Base-by-base conservation (phyloP, 23 tunicate genomes). In the Oikopleura vanhoeffeni region DNA sequence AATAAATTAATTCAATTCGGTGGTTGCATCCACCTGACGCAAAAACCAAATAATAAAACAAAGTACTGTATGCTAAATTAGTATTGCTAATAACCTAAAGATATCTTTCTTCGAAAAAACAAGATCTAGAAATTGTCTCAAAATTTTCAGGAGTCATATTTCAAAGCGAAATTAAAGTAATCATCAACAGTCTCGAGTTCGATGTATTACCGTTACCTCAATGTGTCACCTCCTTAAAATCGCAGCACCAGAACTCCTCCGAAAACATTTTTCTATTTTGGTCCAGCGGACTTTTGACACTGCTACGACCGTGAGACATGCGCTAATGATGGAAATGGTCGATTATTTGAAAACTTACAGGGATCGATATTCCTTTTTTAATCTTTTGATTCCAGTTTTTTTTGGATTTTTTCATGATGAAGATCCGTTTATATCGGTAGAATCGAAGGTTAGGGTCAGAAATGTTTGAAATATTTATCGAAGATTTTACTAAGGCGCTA, bases 281-380 rank as follows among this genome's bases (percentile, higher is more conserved):
- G 79, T 71, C 35, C 79, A 71, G 35, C 79, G 79, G 2, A 24
- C 38, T 30, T 71, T 71, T 30, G 79, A 71, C 35, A 32, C 34
- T 13, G 32, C 27, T 71, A 38, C 79, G 27, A 71, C 79, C 27
- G 79, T 71, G 36, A 28, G 79, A 71, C 27, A 13, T 3, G 79
- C 79, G 3, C 32, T 71, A 30, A 18, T 71, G 79, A 24, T 32
- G 36, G 79, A 71, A 71, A 4, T 71, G 38, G 38, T 71, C 79
- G 79, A 71, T 30, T 71, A 71, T 71, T 71, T 71, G 38, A 71
- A 71, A 30, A 71, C 79, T 33, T 71, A 71, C 32, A 33, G 79
- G 4, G 79, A 71, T 71, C 79, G 79, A 2, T 71, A 71, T 30
- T 71, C 79, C 79, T 71, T 71, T 71, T 71, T 71, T 38, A 71